A percentile compares a stretch with the other conserved stretches of the same genome.
Evolutionary conservation across 2,888 invertebrate species (phyloP).

Genomic region (Choristoneura rosaceana): DNA sequence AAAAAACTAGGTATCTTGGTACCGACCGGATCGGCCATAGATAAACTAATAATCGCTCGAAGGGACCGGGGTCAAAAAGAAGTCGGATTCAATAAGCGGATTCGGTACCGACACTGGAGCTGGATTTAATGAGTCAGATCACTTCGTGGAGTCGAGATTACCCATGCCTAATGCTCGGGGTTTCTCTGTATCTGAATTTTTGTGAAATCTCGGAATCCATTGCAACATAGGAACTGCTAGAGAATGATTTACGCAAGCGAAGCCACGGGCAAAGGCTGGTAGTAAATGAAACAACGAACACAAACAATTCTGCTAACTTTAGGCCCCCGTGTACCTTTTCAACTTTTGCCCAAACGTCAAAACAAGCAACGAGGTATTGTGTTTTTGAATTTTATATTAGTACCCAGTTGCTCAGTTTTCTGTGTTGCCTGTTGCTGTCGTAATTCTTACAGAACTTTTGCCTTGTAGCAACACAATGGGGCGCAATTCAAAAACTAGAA

Average conservation of each 20-base stretch:
- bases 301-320: constrained; percentile 14
- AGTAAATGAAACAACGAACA: neutral
- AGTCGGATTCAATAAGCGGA: no score
- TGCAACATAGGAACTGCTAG: no score
- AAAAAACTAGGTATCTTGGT: no score
- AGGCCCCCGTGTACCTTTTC: neutral
- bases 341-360: constrained; percentile 14
- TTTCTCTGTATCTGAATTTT: no score
- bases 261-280: neutral
- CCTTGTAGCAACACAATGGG: neutral
- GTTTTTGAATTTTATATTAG: constrained; percentile 15
- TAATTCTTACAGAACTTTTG: neutral
- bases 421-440: neutral
- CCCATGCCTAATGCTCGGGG: no score
- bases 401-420: neutral
- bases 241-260: neutral
- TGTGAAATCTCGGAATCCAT: no score
- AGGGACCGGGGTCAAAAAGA: no score
- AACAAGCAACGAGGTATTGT: constrained; percentile 15
- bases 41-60: no score
- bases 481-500: neutral
- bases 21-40: no score
- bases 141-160: no score
- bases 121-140: no score
- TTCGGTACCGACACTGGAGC: no score